Conservation (phyloP, 2,797 vertebrate genomes). For the Cichlasoma orientale region DNA sequence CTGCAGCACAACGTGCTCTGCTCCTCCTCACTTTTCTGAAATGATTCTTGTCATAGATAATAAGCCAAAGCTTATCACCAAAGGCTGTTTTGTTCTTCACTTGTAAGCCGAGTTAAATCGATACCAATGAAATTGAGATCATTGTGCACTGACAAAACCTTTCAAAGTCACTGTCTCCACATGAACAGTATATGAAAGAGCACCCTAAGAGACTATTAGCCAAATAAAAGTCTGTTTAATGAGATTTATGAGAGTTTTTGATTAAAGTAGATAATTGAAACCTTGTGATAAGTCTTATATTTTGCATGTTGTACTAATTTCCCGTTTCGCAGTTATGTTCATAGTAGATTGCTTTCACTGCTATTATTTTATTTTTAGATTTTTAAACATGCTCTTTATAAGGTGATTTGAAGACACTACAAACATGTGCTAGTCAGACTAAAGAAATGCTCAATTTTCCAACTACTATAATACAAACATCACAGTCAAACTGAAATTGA, state of each 20-base stretch:
- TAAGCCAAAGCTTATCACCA: slow-evolving; percentile 21
- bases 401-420: neutral
- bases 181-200: neutral
- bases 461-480: neutral
- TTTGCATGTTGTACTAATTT: slow-evolving; percentile 29
- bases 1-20: slow-evolving; percentile 17
- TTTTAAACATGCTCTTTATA: slow-evolving; percentile 8
- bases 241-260: slow-evolving; percentile 3
- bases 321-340: neutral
- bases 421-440: neutral
- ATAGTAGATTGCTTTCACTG: neutral
- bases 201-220: neutral
- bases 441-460: neutral
- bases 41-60: slow-evolving; percentile 41
- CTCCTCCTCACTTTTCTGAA: slow-evolving; percentile 28
- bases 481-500: slow-evolving; percentile 13
- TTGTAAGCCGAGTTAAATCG: slow-evolving; percentile 19
- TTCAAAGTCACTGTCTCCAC: neutral
- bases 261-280: slow-evolving; percentile 14
- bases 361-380: slow-evolving; percentile 15
- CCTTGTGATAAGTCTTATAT: neutral
- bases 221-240: neutral
- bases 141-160: slow-evolving; percentile 10
- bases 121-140: slow-evolving; percentile 27
- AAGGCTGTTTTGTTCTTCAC: slow-evolving; percentile 25